Evolutionary conservation across 2,113 vertebrate species (phyloP), one percentile per base, ranked within the genome.

Genomic region (Mugil cephalus): DNA sequence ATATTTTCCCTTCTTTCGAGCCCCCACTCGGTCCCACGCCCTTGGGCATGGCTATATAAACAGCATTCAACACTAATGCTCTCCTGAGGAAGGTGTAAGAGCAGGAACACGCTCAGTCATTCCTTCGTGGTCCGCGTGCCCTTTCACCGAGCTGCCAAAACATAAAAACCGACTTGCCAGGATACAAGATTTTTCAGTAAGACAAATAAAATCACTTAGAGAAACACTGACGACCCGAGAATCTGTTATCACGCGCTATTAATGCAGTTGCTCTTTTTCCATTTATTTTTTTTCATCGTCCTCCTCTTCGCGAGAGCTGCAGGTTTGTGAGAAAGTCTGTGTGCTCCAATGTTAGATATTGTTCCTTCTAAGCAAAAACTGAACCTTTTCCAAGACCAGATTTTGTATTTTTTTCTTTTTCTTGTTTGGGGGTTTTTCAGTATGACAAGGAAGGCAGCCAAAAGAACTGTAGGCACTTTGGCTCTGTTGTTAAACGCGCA

Each of bases 401-500:
- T 59, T 56, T 55, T 19, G 68, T 53, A 30, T 43, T 30, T 69
- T 66, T 3, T 55, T 42, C 30, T 54, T 3, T 60, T 46, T 68
- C 43, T 72, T 74, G 19, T 74, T 59, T 39, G 60, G 10, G 17
- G 51, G 9, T 51, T 74, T n/a, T 76, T 73, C 35, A n/a, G 38
- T 72, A 63, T 63, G 58, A 69, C 65, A 51, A 42, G 55, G 14
- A 50, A 74, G 35, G 59, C 65, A 74, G 50, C 69, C 56, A 76
- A 74, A 74, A 85, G 51, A 82, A 68, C 18, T 55, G 56, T 35
- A 46, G 73, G 63, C 75, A 74, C 21, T 58, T 82, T 76, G 56
- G 63, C 77, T 75, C 62, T 10, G 18, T 12, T 58, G 15, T 48
- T 12, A 30, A 15, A 24, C 7, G 46, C 52, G 35, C 45, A 62